phyloP scores from a whole-genome alignment of 2,113 vertebrate species.

The Pica pica region DNA sequence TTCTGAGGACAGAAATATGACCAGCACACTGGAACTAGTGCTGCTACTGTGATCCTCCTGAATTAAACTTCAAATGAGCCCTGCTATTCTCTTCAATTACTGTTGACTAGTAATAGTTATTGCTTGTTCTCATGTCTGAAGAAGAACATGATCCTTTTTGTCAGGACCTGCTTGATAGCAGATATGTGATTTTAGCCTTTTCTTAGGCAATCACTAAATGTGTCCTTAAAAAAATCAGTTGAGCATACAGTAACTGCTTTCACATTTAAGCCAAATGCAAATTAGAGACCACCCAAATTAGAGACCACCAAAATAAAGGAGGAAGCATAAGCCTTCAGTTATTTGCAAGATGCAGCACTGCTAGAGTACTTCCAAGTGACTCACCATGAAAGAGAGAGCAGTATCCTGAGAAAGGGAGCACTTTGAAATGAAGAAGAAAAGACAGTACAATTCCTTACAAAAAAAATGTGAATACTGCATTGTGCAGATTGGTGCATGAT shows the following conservation, averaged over 20 bases:
- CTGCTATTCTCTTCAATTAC: not conserved
- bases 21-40: not conserved
- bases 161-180: not conserved
- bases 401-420: not conserved
- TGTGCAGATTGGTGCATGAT: not conserved
- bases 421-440: not conserved
- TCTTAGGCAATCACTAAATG: not conserved
- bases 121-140: not conserved
- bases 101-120: not conserved
- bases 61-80: conserved; percentile 38
- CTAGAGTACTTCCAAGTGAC: not conserved
- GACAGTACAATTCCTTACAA: not conserved
- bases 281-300: not conserved
- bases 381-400: not conserved
- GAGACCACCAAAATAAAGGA: not conserved
- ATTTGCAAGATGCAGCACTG: not conserved
- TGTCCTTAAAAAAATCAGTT: not conserved
- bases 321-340: not conserved
- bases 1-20: conserved; percentile 43
- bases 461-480: not conserved
- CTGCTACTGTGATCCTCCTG: conserved; percentile 19
- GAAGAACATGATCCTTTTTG: not conserved
- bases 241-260: not conserved
- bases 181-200: not conserved
- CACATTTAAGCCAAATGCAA: not conserved